Evolutionary conservation across 1,140 invertebrate species (phyloP).

Genomic region (Kradibia gibbosae): DNA sequence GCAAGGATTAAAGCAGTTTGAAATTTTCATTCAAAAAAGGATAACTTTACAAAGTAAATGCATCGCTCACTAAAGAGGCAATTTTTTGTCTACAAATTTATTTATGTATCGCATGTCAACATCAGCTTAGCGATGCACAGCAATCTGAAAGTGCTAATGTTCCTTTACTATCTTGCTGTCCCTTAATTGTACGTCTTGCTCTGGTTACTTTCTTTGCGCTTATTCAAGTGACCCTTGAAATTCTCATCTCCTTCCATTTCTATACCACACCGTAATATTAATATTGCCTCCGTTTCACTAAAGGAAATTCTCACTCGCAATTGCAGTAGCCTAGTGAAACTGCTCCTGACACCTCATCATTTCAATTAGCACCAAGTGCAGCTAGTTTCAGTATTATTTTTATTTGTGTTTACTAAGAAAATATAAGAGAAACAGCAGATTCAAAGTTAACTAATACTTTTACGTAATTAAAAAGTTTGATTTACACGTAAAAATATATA

Average conservation of each 20-base stretch:
- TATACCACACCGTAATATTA: neutral
- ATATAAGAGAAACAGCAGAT: neutral
- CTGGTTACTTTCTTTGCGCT: neutral
- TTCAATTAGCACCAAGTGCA: conserved; percentile 20
- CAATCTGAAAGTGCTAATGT: conserved; percentile 26
- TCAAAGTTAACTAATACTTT: neutral
- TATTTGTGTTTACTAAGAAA: conserved; percentile 10
- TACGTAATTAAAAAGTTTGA: conserved; percentile 9
- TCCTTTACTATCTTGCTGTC: neutral
- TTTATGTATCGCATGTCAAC: conserved; percentile 18
- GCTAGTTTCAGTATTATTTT: conserved; percentile 11
- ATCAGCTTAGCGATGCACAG: neutral
- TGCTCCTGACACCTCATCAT: conserved; percentile 27
- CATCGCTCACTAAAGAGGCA: conserved; percentile 23
- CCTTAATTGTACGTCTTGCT: conserved; percentile 25
- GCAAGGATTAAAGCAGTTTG: neutral
- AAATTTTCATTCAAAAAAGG: neutral
- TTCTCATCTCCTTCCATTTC: neutral
- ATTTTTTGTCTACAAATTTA: conserved; percentile 36
- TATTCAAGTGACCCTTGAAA: conserved; percentile 21
- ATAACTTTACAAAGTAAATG: conserved; percentile 8
- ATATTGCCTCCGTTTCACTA: conserved; percentile 18
- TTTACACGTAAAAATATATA: neutral
- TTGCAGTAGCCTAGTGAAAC: conserved; percentile 8
- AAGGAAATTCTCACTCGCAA: neutral